Evolutionary conservation across 2,797 vertebrate species (phyloP).

Genomic region (Pseudocheirus occidentalis): DNA sequence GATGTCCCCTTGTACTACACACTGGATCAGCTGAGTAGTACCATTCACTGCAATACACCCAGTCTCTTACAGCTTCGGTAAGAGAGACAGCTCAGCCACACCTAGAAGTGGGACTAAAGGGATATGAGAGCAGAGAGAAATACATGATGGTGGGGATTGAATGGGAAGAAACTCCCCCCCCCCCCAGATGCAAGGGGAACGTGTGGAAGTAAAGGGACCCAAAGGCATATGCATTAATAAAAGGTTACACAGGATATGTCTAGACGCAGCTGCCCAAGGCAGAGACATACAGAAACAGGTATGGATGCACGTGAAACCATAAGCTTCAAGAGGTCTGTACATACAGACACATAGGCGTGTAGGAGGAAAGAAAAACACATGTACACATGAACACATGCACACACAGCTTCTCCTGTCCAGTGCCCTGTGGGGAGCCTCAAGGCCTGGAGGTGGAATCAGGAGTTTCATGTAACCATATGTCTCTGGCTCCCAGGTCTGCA

Average conservation of each 20-base stretch:
- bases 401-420: rapidly evolving
- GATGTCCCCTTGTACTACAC: slow-evolving; percentile 94
- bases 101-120: rapidly evolving
- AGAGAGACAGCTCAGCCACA: neutral
- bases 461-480: neutral
- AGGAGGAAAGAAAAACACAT: neutral
- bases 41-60: slow-evolving; percentile 91
- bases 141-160: neutral
- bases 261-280: neutral
- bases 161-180: too few relatives aligned
- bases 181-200: neutral
- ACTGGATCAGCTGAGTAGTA: slow-evolving; percentile 91
- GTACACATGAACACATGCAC: neutral
- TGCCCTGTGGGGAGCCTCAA: neutral
- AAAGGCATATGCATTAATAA: too few relatives aligned
- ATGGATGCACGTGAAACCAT: neutral
- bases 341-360: neutral
- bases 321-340: neutral
- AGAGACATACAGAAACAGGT: neutral
- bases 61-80: slow-evolving; percentile 85
- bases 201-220: neutral
- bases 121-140: too few relatives aligned
- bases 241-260: neutral
- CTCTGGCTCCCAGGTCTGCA: slow-evolving; percentile 87
- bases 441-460: neutral